Conservation (phyloP, 2,113 vertebrate genomes). For the Garra rufa region DNA sequence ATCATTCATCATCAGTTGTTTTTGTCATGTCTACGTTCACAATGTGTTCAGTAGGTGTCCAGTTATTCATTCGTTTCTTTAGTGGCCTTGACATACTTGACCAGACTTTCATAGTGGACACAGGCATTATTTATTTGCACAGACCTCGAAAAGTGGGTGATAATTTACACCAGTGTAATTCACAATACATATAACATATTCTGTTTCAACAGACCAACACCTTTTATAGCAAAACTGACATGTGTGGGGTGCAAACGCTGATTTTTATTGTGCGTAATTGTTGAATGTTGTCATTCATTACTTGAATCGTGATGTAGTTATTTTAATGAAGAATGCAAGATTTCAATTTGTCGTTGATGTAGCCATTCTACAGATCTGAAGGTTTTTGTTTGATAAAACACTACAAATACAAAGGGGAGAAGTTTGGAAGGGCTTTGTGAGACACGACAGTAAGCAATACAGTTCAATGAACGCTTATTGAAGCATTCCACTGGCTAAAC, state of each 20-base stretch:
- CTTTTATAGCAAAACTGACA: not conserved
- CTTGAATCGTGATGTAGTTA: conserved; percentile 58
- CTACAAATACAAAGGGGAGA: not conserved
- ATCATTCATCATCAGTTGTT: not conserved
- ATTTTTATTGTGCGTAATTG: conserved; percentile 1
- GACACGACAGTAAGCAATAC: conserved; percentile 46
- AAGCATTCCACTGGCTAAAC: conserved; percentile 55
- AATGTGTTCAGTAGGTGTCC: conserved; percentile 27
- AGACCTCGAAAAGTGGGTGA: not conserved
- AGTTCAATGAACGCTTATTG: not conserved
- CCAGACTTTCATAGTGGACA: not conserved
- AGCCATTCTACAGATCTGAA: not conserved
- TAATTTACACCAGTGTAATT: not conserved
- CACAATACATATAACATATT: not conserved
- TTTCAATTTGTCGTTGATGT: conserved; percentile 13
- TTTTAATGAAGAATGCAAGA: conserved; percentile 41
- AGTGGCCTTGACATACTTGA: conserved; percentile 63
- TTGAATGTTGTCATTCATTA: conserved; percentile 50
- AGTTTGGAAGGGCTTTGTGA: conserved; percentile 49
- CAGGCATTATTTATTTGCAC: conserved; percentile 31
- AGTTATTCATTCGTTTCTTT: conserved; percentile 47
- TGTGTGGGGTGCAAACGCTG: not conserved
- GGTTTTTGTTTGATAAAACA: conserved; percentile 7
- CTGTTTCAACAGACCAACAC: not conserved
- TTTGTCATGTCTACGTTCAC: not conserved